Conservation (phyloP, 2,888 invertebrate genomes). For the Lissonota sp. region DNA sequence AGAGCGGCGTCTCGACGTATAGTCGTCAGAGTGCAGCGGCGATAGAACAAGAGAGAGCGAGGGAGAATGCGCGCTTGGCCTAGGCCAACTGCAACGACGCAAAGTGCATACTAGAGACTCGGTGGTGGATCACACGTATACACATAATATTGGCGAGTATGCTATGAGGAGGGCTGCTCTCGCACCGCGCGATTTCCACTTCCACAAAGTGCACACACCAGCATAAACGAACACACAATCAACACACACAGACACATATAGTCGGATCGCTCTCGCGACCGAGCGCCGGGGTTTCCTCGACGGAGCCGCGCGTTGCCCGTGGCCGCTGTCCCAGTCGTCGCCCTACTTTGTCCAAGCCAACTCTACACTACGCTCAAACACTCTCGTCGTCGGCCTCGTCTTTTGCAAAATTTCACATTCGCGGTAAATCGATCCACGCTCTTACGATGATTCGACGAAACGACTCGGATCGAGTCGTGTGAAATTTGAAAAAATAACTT, state of each 20-base stretch:
- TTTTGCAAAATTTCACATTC: slow-evolving; percentile 4
- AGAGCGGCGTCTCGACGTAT: background rate
- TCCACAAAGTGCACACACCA: slow-evolving; percentile 43
- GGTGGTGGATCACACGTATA: slow-evolving; percentile 28
- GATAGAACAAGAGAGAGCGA: slow-evolving; percentile 16
- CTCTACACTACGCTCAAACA: slow-evolving; percentile 73
- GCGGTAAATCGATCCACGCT: background rate
- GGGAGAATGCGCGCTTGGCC: slow-evolving; percentile 9
- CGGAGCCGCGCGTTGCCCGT: slow-evolving; percentile 80
- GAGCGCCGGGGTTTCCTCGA: slow-evolving; percentile 75
- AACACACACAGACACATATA: background rate
- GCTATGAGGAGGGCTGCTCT: slow-evolving; percentile 26
- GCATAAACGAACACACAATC: slow-evolving; percentile 6
- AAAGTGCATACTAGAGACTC: slow-evolving; percentile 46
- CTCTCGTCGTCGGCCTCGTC: slow-evolving; percentile 55
- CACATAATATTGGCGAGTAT: slow-evolving; percentile 9
- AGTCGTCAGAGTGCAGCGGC: background rate
- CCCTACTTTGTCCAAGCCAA: slow-evolving; percentile 83
- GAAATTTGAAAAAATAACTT: no score
- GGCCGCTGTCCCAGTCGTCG: slow-evolving; percentile 83
- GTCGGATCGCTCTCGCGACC: slow-evolving; percentile 72
- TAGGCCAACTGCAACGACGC: slow-evolving; percentile 45
- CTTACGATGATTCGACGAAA: slow-evolving; percentile 68
- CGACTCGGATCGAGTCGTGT: no score
- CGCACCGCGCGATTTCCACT: slow-evolving; percentile 48